Evolutionary conservation across 2,113 vertebrate genomes (phyloP), one percentile per base, ranked within the genome.

Genomic region (Heterochromis multidens): DNA sequence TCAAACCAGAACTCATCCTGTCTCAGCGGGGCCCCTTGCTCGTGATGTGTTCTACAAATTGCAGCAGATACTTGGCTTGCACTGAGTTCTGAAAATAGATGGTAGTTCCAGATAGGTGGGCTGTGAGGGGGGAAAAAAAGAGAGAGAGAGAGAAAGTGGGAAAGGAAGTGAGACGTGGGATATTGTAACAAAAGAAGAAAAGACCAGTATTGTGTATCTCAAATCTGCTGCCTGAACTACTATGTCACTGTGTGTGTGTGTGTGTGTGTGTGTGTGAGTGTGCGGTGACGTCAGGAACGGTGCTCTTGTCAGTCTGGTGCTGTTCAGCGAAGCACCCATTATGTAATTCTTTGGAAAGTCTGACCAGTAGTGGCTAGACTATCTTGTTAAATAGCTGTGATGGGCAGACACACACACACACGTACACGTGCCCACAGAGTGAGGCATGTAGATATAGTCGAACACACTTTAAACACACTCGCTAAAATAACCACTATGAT

Each of bases 291-390:
- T 91, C 78, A 80, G 82, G 74, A 67, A 59, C 81, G 80, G 88
- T 87, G 88, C 35, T 77, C 89, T 63, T 59, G 87, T 94, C 82
- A 88, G 86, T 37, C 87, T 85, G 83, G 83, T 86, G 86, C 76
- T 90, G 84, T 70, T 89, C 61, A 79, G n/a, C 35, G 27, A 87
- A 87, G 77, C 27, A 81, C 65, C 72, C 23, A 56, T 94, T 93
- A 95, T 89, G 87, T 94, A 92, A 95, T 90, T 81, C 83, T 79
- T 89, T 29, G 89, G 92, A 96, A 95, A 92, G 89, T 90, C 93
- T 95, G 90, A 93, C 83, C 77, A 63, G 52, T 60, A 27, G 63
- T 60, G 74, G 67, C 84, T 81, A 92, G 85, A 93, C 86, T 82
- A 81, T 89, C 89, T 94, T 76, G 81, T 93, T 92, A 93, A 90